Base-by-base conservation (phyloP, 2,797 vertebrate genomes). In the Chelidonichthys spinosus region DNA sequence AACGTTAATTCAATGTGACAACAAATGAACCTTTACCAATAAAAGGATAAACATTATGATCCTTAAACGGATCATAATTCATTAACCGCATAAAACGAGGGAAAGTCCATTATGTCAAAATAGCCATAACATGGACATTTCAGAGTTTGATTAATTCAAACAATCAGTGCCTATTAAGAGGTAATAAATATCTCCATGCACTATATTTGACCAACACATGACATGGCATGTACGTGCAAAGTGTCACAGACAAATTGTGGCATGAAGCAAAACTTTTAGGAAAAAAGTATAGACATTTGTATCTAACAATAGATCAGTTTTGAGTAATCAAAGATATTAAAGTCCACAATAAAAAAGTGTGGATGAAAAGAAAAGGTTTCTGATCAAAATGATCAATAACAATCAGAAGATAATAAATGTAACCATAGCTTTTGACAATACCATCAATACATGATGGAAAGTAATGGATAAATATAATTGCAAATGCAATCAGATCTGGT, bases 301-400 rank as follows among this genome's bases (percentile, higher is more conserved):
- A 68, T 72, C 58, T 63, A 6, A 35, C 1, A 78, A 63, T 32
- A 68, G 63, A 72, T 78, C 50, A 52, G 37, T 55, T 17, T 25
- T 11, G 32, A 43, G 5, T 11, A 33, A 78, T 64, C 40, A 6
- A 6, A 62, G 7, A 63, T 17, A 66, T 52, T 59, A 60, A 64
- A 59, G 8, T 62, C 11, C 52, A 17, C 11, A 18, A 15, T 10
- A 40, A 70, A n/a, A 53, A 25, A 25, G 2, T 25, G 25, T 72
- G 25, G 25, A 13, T 15, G 36, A 32, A 79, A 64, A 4, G 2
- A 17, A 54, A 11, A 37, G n/a, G 7, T 40, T 32, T 47, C 4
- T 53, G 18, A 75, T 71, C 50, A 79, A 11, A 4, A 11, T 59
- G 46, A 79, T 63, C 62, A 61, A 8, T 56, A 25, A 25, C 25